Evolutionary conservation across 2,888 invertebrate species (phyloP).

Genomic region (Phalera bucephala): DNA sequence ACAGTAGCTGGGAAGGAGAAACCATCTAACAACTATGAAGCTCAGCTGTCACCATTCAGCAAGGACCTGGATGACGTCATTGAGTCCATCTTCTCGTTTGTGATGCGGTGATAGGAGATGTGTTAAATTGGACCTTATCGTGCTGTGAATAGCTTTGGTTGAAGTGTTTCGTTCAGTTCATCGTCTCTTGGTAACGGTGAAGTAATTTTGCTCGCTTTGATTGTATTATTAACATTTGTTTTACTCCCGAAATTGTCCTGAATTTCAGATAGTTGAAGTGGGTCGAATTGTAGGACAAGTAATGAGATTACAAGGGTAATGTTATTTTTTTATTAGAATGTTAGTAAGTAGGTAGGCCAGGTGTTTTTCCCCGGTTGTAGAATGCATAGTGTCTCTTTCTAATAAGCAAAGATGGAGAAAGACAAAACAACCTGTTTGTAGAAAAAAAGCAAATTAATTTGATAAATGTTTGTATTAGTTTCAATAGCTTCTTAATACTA

Average conservation of each 20-base stretch:
- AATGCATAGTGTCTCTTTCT: background rate
- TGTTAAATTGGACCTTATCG: constrained; percentile 26
- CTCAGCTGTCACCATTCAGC: constrained; percentile 74
- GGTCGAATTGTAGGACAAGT: no score
- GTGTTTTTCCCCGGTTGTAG: background rate
- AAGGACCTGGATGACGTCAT: constrained; percentile 75
- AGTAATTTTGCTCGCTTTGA: background rate
- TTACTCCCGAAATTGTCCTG: no score
- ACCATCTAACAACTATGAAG: constrained; percentile 54
- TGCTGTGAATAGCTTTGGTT: constrained; percentile 34
- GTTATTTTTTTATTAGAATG: no score
- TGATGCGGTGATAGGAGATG: constrained; percentile 63
- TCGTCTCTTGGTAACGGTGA: background rate
- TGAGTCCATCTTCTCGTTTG: constrained; percentile 74
- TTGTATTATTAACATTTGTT: no score
- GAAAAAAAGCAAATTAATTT: constrained; percentile 14
- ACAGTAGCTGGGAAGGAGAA: constrained; percentile 68
- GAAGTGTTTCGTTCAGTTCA: constrained; percentile 12
- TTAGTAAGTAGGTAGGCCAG: no score
- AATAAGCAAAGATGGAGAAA: background rate
- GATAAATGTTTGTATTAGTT: constrained; percentile 1
- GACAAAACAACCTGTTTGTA: constrained; percentile 20
- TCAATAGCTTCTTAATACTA: no score
- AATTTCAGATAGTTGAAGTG: no score
- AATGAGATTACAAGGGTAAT: no score